A percentile compares a stretch with the other conserved stretches of the same genome.
phyloP scores from a whole-genome alignment of 37 sponge, comb jelly and placozoan genomes.

The Oopsacas minuta region DNA sequence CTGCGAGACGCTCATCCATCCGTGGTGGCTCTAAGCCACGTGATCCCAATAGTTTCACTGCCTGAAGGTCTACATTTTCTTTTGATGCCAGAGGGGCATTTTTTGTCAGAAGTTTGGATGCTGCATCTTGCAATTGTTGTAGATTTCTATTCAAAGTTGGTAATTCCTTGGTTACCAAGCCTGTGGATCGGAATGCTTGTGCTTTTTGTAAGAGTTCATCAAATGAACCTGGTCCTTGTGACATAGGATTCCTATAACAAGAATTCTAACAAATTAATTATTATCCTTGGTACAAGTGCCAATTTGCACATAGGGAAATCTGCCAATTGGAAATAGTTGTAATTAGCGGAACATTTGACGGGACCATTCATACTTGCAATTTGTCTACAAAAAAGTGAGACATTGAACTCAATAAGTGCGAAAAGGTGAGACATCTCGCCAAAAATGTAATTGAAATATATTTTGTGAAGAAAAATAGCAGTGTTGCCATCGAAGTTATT shows the following conservation, averaged over 20 bases:
- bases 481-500: no score
- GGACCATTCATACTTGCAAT: no score
- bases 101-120: slow-evolving; percentile 67
- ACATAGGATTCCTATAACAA: not conserved
- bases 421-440: no score
- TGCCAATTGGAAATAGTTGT: no score
- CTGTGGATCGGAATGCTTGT: slow-evolving; percentile 8
- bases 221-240: not conserved
- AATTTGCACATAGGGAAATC: no score
- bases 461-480: no score
- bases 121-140: slow-evolving; percentile 86
- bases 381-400: no score
- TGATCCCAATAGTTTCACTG: slow-evolving; percentile 55
- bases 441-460: no score
- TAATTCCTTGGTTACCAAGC: slow-evolving; percentile 33
- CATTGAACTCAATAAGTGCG: no score
- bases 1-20: slow-evolving; percentile 70
- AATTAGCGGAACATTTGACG: no score
- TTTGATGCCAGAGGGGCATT: slow-evolving; percentile 27
- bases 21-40: slow-evolving; percentile 84
- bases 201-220: not conserved
- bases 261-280: no score
- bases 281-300: no score
- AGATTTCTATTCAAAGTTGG: slow-evolving; percentile 83
- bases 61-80: slow-evolving; percentile 24